These are phyloP conservation scores for Zhuqinia jingwanae DNA, from an alignment of 2,888 invertebrate genomes.

Conservation along the genomic window DNA sequence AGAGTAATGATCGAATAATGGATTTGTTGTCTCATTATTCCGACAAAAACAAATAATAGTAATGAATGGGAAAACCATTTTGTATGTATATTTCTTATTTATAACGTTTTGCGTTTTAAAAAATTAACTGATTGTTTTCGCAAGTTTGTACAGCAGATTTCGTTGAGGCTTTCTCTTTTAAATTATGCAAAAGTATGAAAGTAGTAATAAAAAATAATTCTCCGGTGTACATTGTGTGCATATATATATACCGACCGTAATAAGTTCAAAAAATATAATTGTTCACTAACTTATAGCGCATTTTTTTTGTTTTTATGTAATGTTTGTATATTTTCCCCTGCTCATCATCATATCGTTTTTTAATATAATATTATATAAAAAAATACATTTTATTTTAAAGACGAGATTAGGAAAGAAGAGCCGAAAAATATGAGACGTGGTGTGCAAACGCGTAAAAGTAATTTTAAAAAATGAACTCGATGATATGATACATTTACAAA, in stretches of 20 bases:
- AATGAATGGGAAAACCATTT: too few species aligned
- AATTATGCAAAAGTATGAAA: too few species aligned
- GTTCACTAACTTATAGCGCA: conserved; percentile 37
- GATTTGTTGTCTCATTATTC: too few species aligned
- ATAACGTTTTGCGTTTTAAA: too few species aligned
- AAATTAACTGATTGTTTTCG: too few species aligned
- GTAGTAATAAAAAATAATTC: neutral
- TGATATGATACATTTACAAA: conserved; percentile 51
- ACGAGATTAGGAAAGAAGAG: conserved; percentile 29
- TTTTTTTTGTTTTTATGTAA: neutral
- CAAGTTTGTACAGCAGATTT: too few species aligned
- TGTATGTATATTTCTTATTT: too few species aligned
- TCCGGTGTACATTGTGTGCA: conserved; percentile 15
- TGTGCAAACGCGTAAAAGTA: neutral
- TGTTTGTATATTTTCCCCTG: neutral
- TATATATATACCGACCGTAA: conserved; percentile 33
- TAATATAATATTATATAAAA: conserved; percentile 23
- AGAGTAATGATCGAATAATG: too few species aligned
- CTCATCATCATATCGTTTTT: neutral
- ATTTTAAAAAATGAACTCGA: too few species aligned
- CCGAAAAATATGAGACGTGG: neutral
- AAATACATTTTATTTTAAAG: conserved; percentile 40
- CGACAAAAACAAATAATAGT: too few species aligned
- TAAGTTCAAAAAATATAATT: conserved; percentile 16
- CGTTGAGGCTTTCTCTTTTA: too few species aligned